Evolutionary conservation across 2,113 vertebrate genomes (phyloP), one percentile per base, ranked within the genome.

Genomic region (Scolopax mira): DNA sequence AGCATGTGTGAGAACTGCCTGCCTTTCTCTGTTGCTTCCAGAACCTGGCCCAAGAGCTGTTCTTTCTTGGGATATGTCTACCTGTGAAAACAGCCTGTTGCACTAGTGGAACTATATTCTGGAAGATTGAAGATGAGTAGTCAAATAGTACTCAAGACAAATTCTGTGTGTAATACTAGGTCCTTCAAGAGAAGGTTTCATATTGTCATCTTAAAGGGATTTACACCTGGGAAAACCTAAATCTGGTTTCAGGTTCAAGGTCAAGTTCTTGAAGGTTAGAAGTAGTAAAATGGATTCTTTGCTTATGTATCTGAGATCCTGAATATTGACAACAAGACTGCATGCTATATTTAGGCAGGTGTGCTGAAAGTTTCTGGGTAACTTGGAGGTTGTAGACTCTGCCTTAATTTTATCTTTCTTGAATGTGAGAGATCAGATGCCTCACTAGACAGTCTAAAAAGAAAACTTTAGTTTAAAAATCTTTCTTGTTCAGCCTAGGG

Each of bases 1-100:
- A 54, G 28, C 0, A 0, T 22, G 28, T 5, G 2, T 58, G 41
- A 52, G 13, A 48, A 28, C 7, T 19, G 13, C 22, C 10, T 19
- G 11, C 5, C 58, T 52, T 60, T 60, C 21, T 18, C 61, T 75
- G n/a, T 5, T 19, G 7, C 24, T 55, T 80, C n/a, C 21, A 61
- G 60, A 77, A 57, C n/a, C 7, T 51, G 25, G 1, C 35, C 35
- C 21, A 6, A 13, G 15, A 4, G 3, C 44, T 79, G 10, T 6
- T 9, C 10, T 89, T 82, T 5, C 18, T 61, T 42, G 8, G 3
- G 10, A 23, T 23, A 25, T 1, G 67, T 75, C 31, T 31, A 10
- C 23, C 33, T 55, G 5, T 69, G 24, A 64, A 46, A 85, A 22
- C 14, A 41, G 4, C 18, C 7, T n/a, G 10, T 37, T 60, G 13